phyloP scores from a whole-genome alignment of 1,140 invertebrate species.

The Danaus plexippus region DNA sequence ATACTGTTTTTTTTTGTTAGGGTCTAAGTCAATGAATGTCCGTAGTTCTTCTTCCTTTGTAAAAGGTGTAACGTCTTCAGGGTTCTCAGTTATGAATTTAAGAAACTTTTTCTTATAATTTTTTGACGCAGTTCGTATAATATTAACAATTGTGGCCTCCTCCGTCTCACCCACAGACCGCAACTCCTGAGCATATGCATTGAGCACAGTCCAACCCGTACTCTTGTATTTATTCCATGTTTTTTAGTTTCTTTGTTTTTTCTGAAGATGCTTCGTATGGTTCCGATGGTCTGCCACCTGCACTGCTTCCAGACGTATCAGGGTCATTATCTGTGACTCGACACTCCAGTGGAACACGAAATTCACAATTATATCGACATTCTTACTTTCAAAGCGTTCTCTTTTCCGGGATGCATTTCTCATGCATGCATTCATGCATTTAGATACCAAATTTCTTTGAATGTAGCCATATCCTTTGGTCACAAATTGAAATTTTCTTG shows the following conservation, averaged over 20 bases:
- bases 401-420: not conserved
- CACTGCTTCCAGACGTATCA: slow-evolving; percentile 9
- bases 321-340: slow-evolving; percentile 5
- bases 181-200: slow-evolving; percentile 7
- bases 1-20: no score
- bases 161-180: slow-evolving; percentile 5
- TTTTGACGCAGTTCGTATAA: no score
- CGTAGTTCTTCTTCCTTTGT: no score
- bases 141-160: no score
- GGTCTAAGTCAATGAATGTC: no score
- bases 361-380: not conserved
- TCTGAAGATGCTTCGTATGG: slow-evolving; percentile 8
- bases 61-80: no score
- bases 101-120: no score
- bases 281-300: slow-evolving; percentile 4
- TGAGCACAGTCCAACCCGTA: slow-evolving; percentile 3
- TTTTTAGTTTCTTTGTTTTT: slow-evolving; percentile 10
- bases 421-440: not conserved
- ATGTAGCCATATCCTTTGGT: slow-evolving; percentile 4
- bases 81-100: no score
- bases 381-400: no score
- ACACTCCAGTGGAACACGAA: slow-evolving; percentile 6
- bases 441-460: not conserved
- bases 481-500: slow-evolving; percentile 1
- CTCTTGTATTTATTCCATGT: slow-evolving; percentile 9